Evolutionary conservation across 2,113 vertebrate genomes (phyloP), one percentile per base, ranked within the genome.

Genomic region (Odontesthes bonariensis): DNA sequence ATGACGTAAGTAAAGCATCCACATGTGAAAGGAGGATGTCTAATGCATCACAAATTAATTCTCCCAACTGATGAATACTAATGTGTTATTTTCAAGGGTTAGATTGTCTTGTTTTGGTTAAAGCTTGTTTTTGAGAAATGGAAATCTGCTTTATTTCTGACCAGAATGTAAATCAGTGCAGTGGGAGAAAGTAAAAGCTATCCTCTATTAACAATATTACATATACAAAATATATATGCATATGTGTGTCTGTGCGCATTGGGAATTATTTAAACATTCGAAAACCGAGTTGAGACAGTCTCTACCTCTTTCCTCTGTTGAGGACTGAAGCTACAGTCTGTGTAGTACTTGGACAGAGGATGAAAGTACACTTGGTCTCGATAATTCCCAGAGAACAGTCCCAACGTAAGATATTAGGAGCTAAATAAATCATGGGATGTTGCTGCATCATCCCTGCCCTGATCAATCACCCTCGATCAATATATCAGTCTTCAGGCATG

Each of bases 351-450:
- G 46, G 47, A 75, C 71, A 72, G 73, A 83, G 88, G 89, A 92
- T 90, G 66, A 91, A 91, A 90, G 84, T 60, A 80, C 62, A 31
- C 46, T 27, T 32, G 57, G 70, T 71, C 44, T 16, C 22, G 38
- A 65, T 82, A 32, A 46, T 65, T 83, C 87, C 78, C 83, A 22
- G 59, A 74, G 81, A 86, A 79, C 52, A 38, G 51, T 51, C 77
- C 84, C 85, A 92, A 90, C 88, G 65, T 74, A 49, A 73, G 68
- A 88, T 87, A 92, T 93, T 92, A 94, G 73, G 68, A 67, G 61
- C 82, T 82, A 88, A 92, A 93, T 94, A 91, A 94, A 94, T 94
- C 92, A 91, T 87, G 83, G 69, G 71, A 93, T 89, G 87, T 88
- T 92, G 94, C 92, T 87, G 92, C 84, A 93, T 95, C 93, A 91